Evolutionary conservation across 2,113 vertebrate genomes (phyloP).

Genomic region (Thryonomys swinderianus): DNA sequence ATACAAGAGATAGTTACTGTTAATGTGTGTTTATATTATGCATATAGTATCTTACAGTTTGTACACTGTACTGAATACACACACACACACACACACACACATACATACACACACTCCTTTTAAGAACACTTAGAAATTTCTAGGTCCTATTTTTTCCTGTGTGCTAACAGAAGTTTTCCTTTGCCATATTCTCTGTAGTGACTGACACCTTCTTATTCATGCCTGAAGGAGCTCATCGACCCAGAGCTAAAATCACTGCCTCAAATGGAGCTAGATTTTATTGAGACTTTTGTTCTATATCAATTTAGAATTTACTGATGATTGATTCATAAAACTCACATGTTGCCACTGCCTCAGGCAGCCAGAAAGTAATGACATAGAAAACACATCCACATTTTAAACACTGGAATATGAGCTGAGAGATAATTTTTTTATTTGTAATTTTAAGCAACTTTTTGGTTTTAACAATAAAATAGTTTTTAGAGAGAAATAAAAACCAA

Average conservation of each 20-base stretch:
- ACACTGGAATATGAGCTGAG: background rate
- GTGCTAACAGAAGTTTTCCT: background rate
- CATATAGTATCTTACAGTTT: background rate
- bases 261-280: background rate
- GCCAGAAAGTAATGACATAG: background rate
- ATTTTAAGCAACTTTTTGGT: background rate
- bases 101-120: too few species aligned
- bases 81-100: too few species aligned
- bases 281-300: background rate
- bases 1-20: background rate
- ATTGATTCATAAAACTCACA: background rate
- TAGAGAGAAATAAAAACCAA: background rate
- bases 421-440: background rate
- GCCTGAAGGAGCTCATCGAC: background rate
- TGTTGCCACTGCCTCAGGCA: background rate
- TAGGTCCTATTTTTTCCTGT: background rate
- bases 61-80: background rate
- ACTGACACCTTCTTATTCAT: background rate
- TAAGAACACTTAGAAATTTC: background rate
- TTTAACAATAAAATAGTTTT: background rate
- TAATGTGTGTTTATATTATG: background rate
- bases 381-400: constrained; percentile 26
- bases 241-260: background rate
- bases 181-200: background rate
- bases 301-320: constrained; percentile 17